Percentiles rank a stretch among this genome's conserved stretches.
Conservation (phyloP, 2,113 vertebrate species). For the Forbesichthys papilliferus region DNA sequence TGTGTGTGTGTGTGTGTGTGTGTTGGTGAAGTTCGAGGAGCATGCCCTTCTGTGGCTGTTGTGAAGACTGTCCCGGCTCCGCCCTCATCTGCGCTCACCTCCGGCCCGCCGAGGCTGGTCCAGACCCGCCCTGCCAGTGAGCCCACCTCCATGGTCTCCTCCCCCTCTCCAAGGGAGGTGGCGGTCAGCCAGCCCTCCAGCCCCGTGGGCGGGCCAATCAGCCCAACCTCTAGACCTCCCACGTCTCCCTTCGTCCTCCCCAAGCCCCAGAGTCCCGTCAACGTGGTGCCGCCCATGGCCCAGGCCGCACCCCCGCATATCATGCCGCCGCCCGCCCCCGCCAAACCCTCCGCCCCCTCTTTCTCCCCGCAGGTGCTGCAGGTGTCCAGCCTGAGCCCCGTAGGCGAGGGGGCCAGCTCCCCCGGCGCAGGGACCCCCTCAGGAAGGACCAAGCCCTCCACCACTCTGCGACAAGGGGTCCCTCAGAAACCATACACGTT, state of each 20-base stretch:
- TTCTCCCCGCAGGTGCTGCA: constrained; percentile 71
- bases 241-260: constrained; percentile 56
- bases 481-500: constrained; percentile 97
- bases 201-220: background rate
- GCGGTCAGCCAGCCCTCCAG: constrained; percentile 1
- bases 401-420: constrained; percentile 57
- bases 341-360: constrained; percentile 56
- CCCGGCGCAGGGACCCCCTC: constrained; percentile 59
- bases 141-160: background rate
- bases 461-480: constrained; percentile 81
- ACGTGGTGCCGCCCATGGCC: constrained; percentile 70
- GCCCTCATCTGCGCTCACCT: constrained; percentile 22
- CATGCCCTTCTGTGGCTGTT: constrained; percentile 50
- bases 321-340: constrained; percentile 50
- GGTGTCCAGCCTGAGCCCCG: constrained; percentile 70
- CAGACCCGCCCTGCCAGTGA: constrained; percentile 26
- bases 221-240: constrained; percentile 19
- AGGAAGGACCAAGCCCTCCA: constrained; percentile 50
- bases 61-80: constrained; percentile 63
- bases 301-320: constrained; percentile 47
- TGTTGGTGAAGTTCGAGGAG: constrained; percentile 60
- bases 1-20: background rate
- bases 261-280: constrained; percentile 75
- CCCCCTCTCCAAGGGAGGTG: constrained; percentile 3
- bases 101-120: constrained; percentile 38